Evolutionary conservation across 2,888 invertebrate species (phyloP), one percentile per base, ranked within the genome.

Genomic region (Microctonus hyperodae): DNA sequence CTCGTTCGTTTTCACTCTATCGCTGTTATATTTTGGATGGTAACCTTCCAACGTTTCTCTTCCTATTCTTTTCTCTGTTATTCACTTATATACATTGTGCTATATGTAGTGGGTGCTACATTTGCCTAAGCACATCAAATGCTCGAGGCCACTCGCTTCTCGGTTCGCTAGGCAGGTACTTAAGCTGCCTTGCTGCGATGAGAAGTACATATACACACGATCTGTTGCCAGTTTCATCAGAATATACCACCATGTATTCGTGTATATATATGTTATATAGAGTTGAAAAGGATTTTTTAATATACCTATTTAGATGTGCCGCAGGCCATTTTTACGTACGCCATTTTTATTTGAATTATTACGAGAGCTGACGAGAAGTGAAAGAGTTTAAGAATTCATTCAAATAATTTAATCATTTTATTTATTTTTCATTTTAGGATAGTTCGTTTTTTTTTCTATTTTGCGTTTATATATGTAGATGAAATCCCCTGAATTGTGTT

Each of bases 121-220:
- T 83, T 81, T 82, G 81, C 79, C 79, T 81, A 81, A 82, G 79
- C 76, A 76, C 78, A 76, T 80, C 74, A 79, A 82, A 77, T 76
- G 77, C 78, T 77, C 73, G 72, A 75, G 74, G 76, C 74, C 74
- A 78, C 77, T 78, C 72, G 74, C 68, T 71, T 73, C 68, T 73
- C 73, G 74, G 69, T 71, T 76, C 73, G 71, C 72, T 75, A 70
- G 72, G 72, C 77, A 76, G 77, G 75, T 78, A 79, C 74, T 67
- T 69, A 55, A 66, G 73, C 69, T 56, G 68, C 64, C 63, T 69
- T 50, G 59, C 7, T 7, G 53, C 61, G 59, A 64, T 40, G 35
- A 56, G 28, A 68, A 67, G 64, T 37, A 67, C 56, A n/a, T 55
- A 55, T 55, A 56, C 33, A 44, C 9, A n/a, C 16, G 16, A n/a